Evolutionary conservation across 2,113 vertebrate genomes (phyloP).

Genomic region (Malurus melanocephalus): DNA sequence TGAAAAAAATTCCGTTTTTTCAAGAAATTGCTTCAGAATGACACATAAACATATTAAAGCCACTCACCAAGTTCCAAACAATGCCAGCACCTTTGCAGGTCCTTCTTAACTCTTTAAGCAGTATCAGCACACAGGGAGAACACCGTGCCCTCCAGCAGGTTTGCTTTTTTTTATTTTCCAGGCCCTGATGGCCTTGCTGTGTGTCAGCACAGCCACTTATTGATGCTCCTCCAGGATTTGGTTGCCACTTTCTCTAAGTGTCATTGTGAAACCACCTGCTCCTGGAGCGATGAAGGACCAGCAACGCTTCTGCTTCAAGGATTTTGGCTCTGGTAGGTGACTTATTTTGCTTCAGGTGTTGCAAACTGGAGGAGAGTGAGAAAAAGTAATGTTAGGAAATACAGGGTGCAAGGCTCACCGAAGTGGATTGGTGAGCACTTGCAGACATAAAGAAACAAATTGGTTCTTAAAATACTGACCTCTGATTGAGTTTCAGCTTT

Average conservation of each 20-base stretch:
- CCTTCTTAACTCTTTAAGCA: background rate
- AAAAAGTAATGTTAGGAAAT: background rate
- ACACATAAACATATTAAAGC: background rate
- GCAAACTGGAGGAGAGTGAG: background rate
- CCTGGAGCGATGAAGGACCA: constrained; percentile 72
- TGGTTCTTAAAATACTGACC: background rate
- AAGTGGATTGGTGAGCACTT: background rate
- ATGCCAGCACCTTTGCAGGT: background rate
- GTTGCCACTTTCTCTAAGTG: constrained; percentile 61
- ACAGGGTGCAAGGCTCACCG: background rate
- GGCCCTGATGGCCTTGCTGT: constrained; percentile 63
- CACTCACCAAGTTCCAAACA: background rate
- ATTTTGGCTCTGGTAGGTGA: constrained; percentile 82
- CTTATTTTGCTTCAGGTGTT: background rate
- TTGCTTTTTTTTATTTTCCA: constrained; percentile 83
- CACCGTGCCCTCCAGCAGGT: background rate
- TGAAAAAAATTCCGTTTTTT: rapidly evolving
- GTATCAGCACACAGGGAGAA: background rate
- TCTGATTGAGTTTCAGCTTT: background rate
- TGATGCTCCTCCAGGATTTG: constrained; percentile 73
- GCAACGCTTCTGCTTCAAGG: constrained; percentile 73
- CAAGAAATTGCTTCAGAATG: background rate
- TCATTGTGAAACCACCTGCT: constrained; percentile 66
- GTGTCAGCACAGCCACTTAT: constrained; percentile 80
- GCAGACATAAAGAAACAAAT: background rate